Evolutionary conservation across 1,140 invertebrate species (phyloP).

Genomic region (Drosophila murphyi): DNA sequence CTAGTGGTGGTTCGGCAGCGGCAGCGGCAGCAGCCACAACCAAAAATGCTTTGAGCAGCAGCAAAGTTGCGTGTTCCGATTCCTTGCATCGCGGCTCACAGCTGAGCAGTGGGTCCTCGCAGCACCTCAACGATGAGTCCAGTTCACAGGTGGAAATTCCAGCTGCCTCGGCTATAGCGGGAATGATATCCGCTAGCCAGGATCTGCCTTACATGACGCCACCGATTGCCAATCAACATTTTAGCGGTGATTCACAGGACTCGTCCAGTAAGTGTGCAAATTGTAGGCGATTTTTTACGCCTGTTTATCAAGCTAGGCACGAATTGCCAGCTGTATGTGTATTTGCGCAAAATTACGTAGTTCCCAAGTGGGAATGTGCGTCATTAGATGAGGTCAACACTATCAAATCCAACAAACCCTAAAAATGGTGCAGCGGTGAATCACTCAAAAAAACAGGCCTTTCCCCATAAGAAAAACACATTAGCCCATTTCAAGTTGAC

Average conservation of each 20-base stretch:
- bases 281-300: not conserved
- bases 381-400: no score
- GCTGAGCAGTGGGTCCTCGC: conserved; percentile 51
- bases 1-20: conserved; percentile 3
- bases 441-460: no score
- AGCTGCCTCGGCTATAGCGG: conserved; percentile 92
- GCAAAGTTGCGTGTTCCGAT: conserved; percentile 35
- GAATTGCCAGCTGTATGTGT: no score
- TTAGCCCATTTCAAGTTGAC: no score
- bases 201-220: conserved; percentile 96
- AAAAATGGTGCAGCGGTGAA: no score
- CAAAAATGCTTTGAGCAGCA: conserved; percentile 7
- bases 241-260: conserved; percentile 94
- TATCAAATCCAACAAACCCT: no score
- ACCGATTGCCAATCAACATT: conserved; percentile 88
- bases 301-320: not conserved
- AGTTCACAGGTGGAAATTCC: conserved; percentile 86
- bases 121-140: conserved; percentile 55
- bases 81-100: conserved; percentile 60
- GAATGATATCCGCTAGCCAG: conserved; percentile 92
- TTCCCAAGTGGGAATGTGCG: no score
- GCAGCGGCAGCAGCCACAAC: conserved; percentile 27
- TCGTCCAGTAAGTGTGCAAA: conserved; percentile 88
- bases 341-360: no score
- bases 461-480: no score